Percentiles rank a stretch among this genome's conserved stretches.
Conservation (phyloP, 2,888 invertebrate genomes). For the Latheticus oryzae region DNA sequence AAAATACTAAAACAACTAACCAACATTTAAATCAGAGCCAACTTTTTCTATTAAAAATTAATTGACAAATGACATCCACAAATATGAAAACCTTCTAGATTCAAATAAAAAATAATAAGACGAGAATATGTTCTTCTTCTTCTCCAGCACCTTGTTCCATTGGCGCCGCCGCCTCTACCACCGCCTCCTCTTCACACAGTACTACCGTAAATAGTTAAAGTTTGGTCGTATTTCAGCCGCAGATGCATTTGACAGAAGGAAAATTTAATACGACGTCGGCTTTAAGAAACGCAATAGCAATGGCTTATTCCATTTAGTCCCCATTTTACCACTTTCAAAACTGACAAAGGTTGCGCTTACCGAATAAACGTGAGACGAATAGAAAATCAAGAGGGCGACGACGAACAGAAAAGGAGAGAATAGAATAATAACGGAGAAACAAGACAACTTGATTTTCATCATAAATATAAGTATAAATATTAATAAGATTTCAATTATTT, state of each 20-base stretch:
- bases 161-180: slow-evolving; percentile 48
- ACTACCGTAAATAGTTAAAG: slow-evolving; percentile 53
- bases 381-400: slow-evolving; percentile 47
- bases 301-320: slow-evolving; percentile 52
- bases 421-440: too few relatives aligned
- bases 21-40: too few relatives aligned
- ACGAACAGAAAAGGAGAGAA: slow-evolving; percentile 10
- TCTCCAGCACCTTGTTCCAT: too few relatives aligned
- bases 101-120: too few relatives aligned
- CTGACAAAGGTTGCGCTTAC: slow-evolving; percentile 55
- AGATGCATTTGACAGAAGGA: slow-evolving; percentile 59
- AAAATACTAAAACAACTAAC: too few relatives aligned
- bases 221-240: slow-evolving; percentile 58
- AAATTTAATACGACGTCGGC: slow-evolving; percentile 58
- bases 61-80: too few relatives aligned
- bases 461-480: too few relatives aligned
- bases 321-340: slow-evolving; percentile 53
- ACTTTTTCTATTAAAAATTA: too few relatives aligned
- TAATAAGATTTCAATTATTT: too few relatives aligned
- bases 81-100: too few relatives aligned
- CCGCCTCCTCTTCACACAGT: slow-evolving; percentile 18
- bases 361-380: slow-evolving; percentile 56
- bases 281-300: slow-evolving; percentile 52
- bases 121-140: too few relatives aligned
- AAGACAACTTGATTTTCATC: too few relatives aligned